Base-by-base conservation (phyloP, 2,888 invertebrate genomes). In the Parochlus steinenii region DNA sequence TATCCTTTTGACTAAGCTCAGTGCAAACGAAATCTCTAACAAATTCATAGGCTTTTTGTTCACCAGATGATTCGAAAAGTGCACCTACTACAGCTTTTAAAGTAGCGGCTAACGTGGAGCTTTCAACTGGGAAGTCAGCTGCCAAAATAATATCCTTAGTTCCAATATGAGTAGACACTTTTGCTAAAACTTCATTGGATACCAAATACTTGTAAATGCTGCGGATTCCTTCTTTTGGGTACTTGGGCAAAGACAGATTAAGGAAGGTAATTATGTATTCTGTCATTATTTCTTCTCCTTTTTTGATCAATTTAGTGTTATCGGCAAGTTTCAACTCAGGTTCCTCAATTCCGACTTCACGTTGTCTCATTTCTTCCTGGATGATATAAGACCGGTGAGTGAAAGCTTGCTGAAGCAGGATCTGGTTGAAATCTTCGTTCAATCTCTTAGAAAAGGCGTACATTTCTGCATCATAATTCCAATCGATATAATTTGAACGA, bases 381-480 rank as follows among this genome's bases (percentile, higher is more conserved):
- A 72, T 64, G 4, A 83, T 65, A 52, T 80, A 90, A 0, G 85
- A 80, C 45, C 71, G 66, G 48, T 86, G 75, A 25, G 75, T 78
- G 39, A 95, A 75, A 2, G 90, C 89, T 47, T 67, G 67, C 36
- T 74, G 66, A 18, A 95, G 56, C 11, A 78, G 53, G 14, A 69
- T 62, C 0, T 66, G 57, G 40, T 83, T 65, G 48, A 95, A 85
- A 4, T 80, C 69, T 62, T 95, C 95, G 16, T 76, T 71, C 11
- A 93, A 60, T 17, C 95, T 66, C 49, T 77, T 75, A 7, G 77
- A 78, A 63, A 93, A 93, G 0, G 92, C 83, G 60, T 66, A 90
- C 3, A 93, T 42, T 61, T 93, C 92, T 0, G 85, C 71, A 46
- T 78, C 72, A 46, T 82, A 73, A 52, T 89, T 92, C 92, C 92